phyloP scores from a whole-genome alignment of 2,888 invertebrate species.

The Rambutsinella grinnellia region DNA sequence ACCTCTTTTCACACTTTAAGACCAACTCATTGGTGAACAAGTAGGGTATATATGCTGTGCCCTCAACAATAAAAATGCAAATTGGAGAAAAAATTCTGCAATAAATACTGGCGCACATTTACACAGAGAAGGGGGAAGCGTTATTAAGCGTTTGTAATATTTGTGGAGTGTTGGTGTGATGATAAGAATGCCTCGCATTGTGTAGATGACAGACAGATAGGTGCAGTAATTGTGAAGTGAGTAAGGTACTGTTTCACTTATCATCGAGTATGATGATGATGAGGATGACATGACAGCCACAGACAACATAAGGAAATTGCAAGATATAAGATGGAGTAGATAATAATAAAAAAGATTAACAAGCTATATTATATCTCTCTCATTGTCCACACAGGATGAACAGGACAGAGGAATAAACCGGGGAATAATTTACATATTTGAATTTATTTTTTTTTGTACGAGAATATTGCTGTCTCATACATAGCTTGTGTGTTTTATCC shows the following conservation, averaged over 20 bases:
- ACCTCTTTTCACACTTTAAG: slow-evolving; percentile 23
- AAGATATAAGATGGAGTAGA: neutral
- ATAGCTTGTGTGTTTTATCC: too few species aligned
- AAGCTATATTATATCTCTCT: too few species aligned
- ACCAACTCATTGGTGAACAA: neutral
- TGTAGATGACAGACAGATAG: slow-evolving; percentile 37
- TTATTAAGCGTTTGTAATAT: neutral
- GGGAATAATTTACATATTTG: too few species aligned
- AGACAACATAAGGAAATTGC: neutral
- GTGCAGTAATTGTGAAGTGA: slow-evolving; percentile 1
- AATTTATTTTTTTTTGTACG: too few species aligned
- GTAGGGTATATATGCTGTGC: too few species aligned
- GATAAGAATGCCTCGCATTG: neutral
- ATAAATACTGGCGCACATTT: slow-evolving; percentile 5
- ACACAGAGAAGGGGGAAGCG: neutral
- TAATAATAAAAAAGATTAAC: neutral
- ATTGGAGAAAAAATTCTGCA: slow-evolving; percentile 40
- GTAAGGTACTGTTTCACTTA: neutral
- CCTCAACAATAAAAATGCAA: slow-evolving; percentile 54
- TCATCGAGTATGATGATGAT: neutral
- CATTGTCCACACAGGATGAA: too few species aligned
- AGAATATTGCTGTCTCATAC: too few species aligned
- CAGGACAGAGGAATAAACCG: too few species aligned
- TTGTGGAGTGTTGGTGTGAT: neutral
- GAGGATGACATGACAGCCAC: neutral